phyloP scores from a whole-genome alignment of 2,113 vertebrate species.

The Taxidea taxus region DNA sequence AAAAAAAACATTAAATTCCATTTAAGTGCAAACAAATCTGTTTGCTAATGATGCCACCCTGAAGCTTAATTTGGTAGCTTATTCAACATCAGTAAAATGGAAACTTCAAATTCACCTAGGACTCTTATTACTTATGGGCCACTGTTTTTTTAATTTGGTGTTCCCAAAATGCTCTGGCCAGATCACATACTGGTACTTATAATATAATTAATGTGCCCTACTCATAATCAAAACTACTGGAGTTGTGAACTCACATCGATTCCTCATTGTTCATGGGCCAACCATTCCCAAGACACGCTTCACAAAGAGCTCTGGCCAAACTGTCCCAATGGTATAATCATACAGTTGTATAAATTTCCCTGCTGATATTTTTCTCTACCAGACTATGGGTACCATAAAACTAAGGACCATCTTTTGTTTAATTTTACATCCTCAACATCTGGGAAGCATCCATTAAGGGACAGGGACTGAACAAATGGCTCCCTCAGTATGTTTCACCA shows the following conservation, averaged over 20 bases:
- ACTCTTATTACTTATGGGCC: not conserved
- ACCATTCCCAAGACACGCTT: not conserved
- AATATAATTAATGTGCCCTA: not conserved
- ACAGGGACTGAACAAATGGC: not conserved
- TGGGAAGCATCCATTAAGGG: not conserved
- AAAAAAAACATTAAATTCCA: not conserved
- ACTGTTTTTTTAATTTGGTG: not conserved
- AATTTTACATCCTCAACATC: not conserved
- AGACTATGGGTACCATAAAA: not conserved
- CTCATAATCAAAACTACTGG: not conserved
- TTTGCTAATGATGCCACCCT: not conserved
- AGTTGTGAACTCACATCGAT: not conserved
- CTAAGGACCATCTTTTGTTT: not conserved
- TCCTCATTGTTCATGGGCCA: not conserved
- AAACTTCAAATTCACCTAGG: not conserved
- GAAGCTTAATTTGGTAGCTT: not conserved
- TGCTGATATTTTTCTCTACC: not conserved
- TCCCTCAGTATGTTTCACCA: not conserved
- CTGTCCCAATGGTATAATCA: not conserved
- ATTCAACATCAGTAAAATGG: not conserved
- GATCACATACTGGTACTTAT: not conserved
- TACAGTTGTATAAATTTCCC: not conserved
- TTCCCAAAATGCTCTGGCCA: not conserved
- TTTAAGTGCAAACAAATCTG: not conserved
- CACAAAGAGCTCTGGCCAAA: not conserved